Evolutionary conservation across 2,113 vertebrate species (phyloP).

Genomic region (Marmota flaviventris): DNA sequence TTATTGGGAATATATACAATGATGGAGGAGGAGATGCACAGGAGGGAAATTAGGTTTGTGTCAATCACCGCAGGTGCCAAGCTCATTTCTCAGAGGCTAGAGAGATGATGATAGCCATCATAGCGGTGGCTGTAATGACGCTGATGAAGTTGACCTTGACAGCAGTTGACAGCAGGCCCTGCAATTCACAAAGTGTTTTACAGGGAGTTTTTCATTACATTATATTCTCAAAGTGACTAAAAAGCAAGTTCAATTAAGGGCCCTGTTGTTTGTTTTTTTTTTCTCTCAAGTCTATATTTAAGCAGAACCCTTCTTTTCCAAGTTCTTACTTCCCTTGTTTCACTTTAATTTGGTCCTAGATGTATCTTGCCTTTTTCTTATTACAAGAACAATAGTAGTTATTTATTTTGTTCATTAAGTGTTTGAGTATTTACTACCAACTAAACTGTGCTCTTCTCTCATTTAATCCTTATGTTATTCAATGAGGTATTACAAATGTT

Average conservation of each 20-base stretch:
- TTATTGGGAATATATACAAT: background rate
- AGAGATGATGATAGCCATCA: background rate
- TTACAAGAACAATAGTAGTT: background rate
- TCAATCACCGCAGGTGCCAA: background rate
- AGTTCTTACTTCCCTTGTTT: background rate
- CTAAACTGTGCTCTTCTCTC: background rate
- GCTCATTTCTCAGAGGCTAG: background rate
- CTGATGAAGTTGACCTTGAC: background rate
- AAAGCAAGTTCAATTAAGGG: background rate
- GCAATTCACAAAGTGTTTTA: background rate
- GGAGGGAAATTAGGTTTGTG: background rate
- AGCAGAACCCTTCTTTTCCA: background rate
- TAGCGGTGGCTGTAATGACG: background rate
- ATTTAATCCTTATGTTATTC: background rate
- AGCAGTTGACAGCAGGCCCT: background rate
- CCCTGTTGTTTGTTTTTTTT: background rate
- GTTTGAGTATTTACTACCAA: constrained; percentile 4
- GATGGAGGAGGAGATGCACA: background rate
- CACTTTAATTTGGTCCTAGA: background rate
- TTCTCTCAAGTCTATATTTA: background rate
- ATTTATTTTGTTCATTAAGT: background rate
- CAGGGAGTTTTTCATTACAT: background rate
- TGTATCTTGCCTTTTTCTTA: background rate
- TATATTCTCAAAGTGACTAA: background rate
- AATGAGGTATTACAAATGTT: background rate